Conservation (phyloP, 2,113 vertebrate species). For the Aspiorhynchus laticeps region DNA sequence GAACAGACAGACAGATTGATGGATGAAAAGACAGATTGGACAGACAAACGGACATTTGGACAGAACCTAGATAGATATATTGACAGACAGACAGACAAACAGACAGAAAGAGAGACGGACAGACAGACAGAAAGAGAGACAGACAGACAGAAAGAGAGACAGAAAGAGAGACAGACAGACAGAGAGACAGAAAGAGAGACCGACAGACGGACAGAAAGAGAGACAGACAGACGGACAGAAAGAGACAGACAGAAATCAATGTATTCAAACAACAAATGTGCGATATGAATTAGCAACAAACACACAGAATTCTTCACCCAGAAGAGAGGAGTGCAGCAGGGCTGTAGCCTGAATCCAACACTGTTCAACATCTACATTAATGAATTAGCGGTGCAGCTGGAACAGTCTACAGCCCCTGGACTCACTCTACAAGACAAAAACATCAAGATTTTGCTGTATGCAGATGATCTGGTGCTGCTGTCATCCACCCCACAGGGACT, state of each 20-base stretch:
- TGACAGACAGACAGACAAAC: neutral
- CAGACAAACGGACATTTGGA: neutral
- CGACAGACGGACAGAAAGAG: neutral
- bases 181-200: neutral
- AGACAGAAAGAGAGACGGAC: neutral
- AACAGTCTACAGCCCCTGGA: too few relatives aligned
- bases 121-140: neutral
- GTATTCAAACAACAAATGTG: too few relatives aligned
- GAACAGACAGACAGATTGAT: neutral
- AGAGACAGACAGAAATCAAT: neutral
- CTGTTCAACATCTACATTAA: too few relatives aligned
- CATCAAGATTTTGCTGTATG: too few relatives aligned
- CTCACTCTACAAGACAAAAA: too few relatives aligned
- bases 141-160: neutral
- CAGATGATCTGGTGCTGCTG: too few relatives aligned
- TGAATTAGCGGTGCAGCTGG: too few relatives aligned
- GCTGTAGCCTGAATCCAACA: too few relatives aligned
- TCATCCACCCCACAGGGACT: too few relatives aligned
- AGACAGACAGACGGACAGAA: neutral
- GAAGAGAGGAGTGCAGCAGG: too few relatives aligned
- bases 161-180: neutral
- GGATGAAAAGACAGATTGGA: neutral
- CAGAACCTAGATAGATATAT: neutral
- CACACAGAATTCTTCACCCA: too few relatives aligned
- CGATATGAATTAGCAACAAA: too few relatives aligned